Conservation (phyloP, 2,888 invertebrate species). For the Nebria salina region DNA sequence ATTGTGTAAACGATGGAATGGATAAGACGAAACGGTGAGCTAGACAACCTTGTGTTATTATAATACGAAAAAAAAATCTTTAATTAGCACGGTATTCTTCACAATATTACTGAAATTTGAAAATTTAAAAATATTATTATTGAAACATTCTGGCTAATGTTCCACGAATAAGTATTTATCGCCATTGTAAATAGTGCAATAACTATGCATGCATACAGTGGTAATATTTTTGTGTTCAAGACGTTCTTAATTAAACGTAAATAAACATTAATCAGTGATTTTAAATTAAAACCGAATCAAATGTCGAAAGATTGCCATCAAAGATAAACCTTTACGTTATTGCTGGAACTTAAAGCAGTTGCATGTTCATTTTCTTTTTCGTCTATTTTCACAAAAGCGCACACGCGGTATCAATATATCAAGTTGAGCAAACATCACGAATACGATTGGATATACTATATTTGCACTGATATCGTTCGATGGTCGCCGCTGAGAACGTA, state of each 20-base stretch:
- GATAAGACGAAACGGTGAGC: too few species aligned
- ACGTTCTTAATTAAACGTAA: background rate
- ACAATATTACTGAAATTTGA: too few species aligned
- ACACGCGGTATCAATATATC: conserved; percentile 6
- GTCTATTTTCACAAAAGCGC: conserved; percentile 15
- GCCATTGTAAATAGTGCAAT: too few species aligned
- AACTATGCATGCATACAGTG: too few species aligned
- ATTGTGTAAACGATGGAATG: too few species aligned
- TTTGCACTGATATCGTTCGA: conserved; percentile 10
- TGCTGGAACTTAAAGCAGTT: conserved; percentile 7
- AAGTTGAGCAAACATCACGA: conserved; percentile 30
- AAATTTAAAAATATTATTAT: too few species aligned
- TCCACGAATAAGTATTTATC: too few species aligned
- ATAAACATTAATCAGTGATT: background rate
- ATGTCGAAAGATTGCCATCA: background rate
- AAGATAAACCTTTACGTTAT: background rate
- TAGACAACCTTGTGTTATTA: too few species aligned
- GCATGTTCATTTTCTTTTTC: background rate
- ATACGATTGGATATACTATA: conserved; percentile 18
- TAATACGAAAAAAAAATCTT: too few species aligned
- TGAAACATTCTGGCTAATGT: too few species aligned
- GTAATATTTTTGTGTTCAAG: background rate
- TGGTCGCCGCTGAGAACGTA: background rate
- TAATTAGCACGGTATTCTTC: too few species aligned
- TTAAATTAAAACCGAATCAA: background rate